Base-by-base conservation (phyloP, 2,888 invertebrate genomes). In the Leptinotarsa rubiginosa region DNA sequence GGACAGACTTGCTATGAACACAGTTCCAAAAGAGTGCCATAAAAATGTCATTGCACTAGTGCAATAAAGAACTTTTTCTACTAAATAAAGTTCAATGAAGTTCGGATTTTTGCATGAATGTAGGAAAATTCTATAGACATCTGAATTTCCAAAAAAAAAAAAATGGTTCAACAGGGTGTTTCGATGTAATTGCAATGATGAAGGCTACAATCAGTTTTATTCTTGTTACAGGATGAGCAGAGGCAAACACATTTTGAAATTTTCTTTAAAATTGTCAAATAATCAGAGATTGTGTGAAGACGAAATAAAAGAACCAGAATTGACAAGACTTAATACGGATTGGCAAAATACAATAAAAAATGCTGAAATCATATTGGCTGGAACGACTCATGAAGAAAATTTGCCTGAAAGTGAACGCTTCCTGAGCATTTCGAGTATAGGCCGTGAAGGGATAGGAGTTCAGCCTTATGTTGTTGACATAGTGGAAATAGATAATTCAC, bases 191-290 rank as follows among this genome's bases (percentile, higher is more conserved):
- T 50, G 50, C 50, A 50, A 50, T 50, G 50, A 50, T 50, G 50
- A 50, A 15, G 50, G 50, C 50, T 50, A 50, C 50, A 50, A 50
- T 50, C 16, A 50, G 50, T 50, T 50, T 50, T 5, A 50, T 16
- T 50, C 50, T 50, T 50, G 16, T 50, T 16, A 50, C 50, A 50
- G 50, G 50, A 50, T 16, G 49, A 50, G 49, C 49, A 50, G 49
- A 50, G 49, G 49, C 16, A 50, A 50, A 50, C 16, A 50, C 16
- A 50, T 50, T 50, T 16, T 50, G 49, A 16, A 50, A 50, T 16
- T 50, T 50, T 50, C 49, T 50, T 50, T 50, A 12, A 50, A 50
- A 50, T 50, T 50, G n/a, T 50, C 50, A 50, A n/a, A 50, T 50
- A 15, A 50, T 50, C 49, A 50, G 50, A 50, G n/a, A n/a, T 50